These are phyloP conservation scores for Semicossyphus pulcher DNA, from an alignment of 2,113 vertebrate species.

Conservation along the genomic window DNA sequence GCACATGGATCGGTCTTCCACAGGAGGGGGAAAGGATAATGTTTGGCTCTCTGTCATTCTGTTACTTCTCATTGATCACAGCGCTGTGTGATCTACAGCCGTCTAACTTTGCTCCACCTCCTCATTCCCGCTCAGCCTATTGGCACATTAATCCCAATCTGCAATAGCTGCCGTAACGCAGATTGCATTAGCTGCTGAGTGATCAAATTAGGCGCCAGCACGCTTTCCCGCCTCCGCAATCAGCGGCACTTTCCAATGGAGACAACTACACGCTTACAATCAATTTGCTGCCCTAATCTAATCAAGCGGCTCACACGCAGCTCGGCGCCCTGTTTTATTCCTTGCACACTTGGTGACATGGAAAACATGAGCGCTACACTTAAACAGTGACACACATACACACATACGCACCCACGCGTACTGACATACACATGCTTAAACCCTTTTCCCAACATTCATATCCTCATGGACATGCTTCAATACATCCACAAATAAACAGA, in stretches of 20 bases:
- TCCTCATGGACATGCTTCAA: conserved; percentile 41
- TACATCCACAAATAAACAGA: conserved; percentile 53
- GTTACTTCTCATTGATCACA: conserved; percentile 47
- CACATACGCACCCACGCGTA: not conserved
- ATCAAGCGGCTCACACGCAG: conserved; percentile 56
- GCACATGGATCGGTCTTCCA: not conserved
- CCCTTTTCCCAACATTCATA: conserved; percentile 23
- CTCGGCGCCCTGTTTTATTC: conserved; percentile 52
- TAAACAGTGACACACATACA: conserved; percentile 36
- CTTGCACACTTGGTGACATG: conserved; percentile 50
- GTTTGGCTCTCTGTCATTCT: conserved; percentile 20
- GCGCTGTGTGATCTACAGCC: conserved; percentile 12
- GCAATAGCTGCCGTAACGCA: conserved; percentile 58
- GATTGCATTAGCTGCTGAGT: conserved; percentile 75
- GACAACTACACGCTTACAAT: conserved; percentile 76
- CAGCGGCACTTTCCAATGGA: conserved; percentile 70
- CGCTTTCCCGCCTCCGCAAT: conserved; percentile 70
- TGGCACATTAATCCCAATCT: conserved; percentile 76
- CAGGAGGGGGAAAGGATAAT: not conserved
- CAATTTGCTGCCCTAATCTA: conserved; percentile 77
- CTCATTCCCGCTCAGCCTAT: conserved; percentile 53
- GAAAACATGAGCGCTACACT: conserved; percentile 56
- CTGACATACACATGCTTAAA: conserved; percentile 27
- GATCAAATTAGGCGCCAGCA: conserved; percentile 78
- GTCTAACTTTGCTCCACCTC: conserved; percentile 36